Evolutionary conservation across 2,797 vertebrate species (phyloP).

Genomic region (Dendrocincla tyrannina): DNA sequence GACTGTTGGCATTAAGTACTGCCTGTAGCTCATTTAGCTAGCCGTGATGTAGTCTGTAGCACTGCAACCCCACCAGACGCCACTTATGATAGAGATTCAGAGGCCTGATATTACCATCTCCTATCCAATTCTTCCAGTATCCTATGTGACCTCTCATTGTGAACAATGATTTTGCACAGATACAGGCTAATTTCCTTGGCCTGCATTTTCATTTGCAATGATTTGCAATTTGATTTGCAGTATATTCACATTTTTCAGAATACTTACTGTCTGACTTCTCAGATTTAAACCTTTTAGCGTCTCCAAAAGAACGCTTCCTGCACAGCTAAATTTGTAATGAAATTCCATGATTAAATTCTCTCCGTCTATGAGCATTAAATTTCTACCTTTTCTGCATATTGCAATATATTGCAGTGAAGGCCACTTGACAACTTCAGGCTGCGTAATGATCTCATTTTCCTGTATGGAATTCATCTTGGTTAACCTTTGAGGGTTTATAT

Average conservation of each 20-base stretch:
- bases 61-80: background rate
- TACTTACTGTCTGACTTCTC: background rate
- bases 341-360: background rate
- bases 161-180: constrained; percentile 10
- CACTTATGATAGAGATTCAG: background rate
- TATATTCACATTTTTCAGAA: constrained; percentile 5
- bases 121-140: background rate
- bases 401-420: background rate
- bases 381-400: background rate
- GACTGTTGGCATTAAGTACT: background rate
- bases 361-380: background rate
- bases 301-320: background rate
- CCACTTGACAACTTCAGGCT: background rate
- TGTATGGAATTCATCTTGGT: background rate
- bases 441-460: constrained; percentile 16
- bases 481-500: background rate
- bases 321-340: background rate
- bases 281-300: constrained; percentile 14
- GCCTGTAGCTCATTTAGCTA: background rate
- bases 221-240: constrained; percentile 15
- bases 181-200: background rate
- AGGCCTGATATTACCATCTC: background rate
- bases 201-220: constrained; percentile 12
- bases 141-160: background rate
- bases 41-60: background rate